phyloP scores from a whole-genome alignment of 2,888 invertebrate genomes.

The Muschampia plurimacula region DNA sequence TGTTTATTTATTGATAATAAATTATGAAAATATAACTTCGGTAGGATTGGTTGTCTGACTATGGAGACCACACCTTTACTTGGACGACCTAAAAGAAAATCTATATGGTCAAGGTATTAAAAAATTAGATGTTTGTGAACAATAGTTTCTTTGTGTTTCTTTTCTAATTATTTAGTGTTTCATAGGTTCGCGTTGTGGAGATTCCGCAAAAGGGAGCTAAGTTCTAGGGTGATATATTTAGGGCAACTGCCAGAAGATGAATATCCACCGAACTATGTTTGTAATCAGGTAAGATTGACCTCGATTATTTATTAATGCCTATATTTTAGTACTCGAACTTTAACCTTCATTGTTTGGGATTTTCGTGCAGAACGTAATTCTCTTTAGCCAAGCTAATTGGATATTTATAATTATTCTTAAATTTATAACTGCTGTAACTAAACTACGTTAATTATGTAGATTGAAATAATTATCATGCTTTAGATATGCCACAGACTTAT shows the following conservation, averaged over 20 bases:
- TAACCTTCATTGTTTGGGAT: conserved; percentile 27
- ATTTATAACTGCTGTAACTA: background rate
- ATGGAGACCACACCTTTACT: conserved; percentile 81
- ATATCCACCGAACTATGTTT: conserved; percentile 97
- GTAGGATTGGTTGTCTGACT: conserved; percentile 17
- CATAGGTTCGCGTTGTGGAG: conserved; percentile 91
- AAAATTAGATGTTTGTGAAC: conserved; percentile 38
- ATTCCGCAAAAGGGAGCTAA: conserved; percentile 91
- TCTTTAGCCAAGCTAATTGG: background rate
- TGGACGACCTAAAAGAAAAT: conserved; percentile 70
- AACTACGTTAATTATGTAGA: background rate
- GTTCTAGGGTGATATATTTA: conserved; percentile 91
- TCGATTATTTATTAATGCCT: conserved; percentile 17
- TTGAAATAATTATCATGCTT: too few species aligned
- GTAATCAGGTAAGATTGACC: conserved; percentile 90
- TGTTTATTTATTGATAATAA: background rate
- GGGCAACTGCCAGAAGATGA: conserved; percentile 92
- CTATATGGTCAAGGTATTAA: conserved; percentile 78
- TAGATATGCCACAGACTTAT: too few species aligned
- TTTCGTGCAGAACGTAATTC: conserved; percentile 1
- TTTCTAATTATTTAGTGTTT: conserved; percentile 43
- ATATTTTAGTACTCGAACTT: conserved; percentile 1
- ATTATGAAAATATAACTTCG: conserved; percentile 14
- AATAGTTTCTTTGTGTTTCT: conserved; percentile 43
- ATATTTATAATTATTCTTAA: background rate